phyloP scores from a whole-genome alignment of 2,797 vertebrate genomes.

The Thalassophryne amazonica region DNA sequence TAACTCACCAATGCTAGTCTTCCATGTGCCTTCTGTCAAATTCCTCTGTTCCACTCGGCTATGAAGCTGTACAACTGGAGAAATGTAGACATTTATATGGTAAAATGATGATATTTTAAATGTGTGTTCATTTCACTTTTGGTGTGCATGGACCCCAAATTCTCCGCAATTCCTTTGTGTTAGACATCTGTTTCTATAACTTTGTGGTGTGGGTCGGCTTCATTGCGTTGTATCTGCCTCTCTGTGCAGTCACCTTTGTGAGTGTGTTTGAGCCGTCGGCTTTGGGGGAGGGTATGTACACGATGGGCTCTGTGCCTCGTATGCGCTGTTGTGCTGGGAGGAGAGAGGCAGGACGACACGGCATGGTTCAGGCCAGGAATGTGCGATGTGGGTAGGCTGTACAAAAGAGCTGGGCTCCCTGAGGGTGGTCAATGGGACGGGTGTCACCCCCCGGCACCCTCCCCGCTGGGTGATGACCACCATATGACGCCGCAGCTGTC shows the following conservation, averaged over 20 bases:
- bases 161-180: constrained; percentile 24
- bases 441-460: constrained; percentile 66
- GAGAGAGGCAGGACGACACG: constrained; percentile 26
- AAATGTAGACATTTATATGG: no score
- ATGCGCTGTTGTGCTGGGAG: constrained; percentile 32
- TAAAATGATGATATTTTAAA: no score
- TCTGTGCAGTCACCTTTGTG: constrained; percentile 36
- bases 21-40: no score
- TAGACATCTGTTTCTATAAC: constrained; percentile 16
- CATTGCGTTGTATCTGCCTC: constrained; percentile 21
- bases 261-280: constrained; percentile 26
- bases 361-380: constrained; percentile 67
- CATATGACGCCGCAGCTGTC: constrained; percentile 68
- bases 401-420: constrained; percentile 72
- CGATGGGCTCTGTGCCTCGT: constrained; percentile 43
- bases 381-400: constrained; percentile 61
- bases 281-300: background rate
- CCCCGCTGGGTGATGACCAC: constrained; percentile 70
- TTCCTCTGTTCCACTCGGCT: no score
- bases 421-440: constrained; percentile 63
- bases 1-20: no score
- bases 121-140: no score
- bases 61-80: no score
- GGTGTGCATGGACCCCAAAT: no score
- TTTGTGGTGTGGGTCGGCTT: constrained; percentile 19